phyloP scores from a whole-genome alignment of 37 sponge, comb jelly and placozoan species.

The Chondrosia reniformis region DNA sequence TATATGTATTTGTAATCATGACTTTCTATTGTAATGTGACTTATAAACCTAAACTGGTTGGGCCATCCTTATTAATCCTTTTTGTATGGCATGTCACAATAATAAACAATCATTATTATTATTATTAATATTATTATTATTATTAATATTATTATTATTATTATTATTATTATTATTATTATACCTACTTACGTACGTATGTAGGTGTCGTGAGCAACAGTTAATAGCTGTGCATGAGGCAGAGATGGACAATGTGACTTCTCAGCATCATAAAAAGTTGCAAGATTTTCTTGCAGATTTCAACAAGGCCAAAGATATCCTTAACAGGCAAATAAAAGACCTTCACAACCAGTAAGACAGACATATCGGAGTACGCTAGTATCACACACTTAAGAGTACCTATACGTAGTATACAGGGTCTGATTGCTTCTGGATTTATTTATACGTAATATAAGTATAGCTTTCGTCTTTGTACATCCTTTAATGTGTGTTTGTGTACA shows the following conservation, averaged over 20 bases:
- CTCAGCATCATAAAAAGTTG: constrained; percentile 53
- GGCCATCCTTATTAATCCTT: no score
- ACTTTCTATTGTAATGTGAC: neutral
- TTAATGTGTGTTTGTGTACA: neutral
- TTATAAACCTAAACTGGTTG: neutral
- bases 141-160: neutral
- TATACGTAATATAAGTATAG: no score
- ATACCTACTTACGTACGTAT: neutral
- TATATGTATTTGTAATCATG: neutral
- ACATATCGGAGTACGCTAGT: no score
- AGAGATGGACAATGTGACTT: constrained; percentile 45
- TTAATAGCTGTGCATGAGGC: constrained; percentile 41
- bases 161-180: neutral
- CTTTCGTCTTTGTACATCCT: neutral
- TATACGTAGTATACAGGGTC: no score
- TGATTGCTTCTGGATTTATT: no score
- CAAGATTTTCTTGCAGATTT: constrained; percentile 58
- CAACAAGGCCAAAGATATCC: constrained; percentile 66
- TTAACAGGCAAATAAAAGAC: constrained; percentile 34
- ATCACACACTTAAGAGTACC: no score
- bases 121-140: neutral
- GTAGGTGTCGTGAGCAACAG: constrained; percentile 31
- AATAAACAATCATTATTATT: no score
- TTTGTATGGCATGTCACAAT: no score
- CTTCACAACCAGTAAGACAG: constrained; percentile 35